A percentile compares a stretch with the other conserved stretches of the same genome.
Conservation (phyloP, 2,113 vertebrate species). For the Benthochromis sp. region DNA sequence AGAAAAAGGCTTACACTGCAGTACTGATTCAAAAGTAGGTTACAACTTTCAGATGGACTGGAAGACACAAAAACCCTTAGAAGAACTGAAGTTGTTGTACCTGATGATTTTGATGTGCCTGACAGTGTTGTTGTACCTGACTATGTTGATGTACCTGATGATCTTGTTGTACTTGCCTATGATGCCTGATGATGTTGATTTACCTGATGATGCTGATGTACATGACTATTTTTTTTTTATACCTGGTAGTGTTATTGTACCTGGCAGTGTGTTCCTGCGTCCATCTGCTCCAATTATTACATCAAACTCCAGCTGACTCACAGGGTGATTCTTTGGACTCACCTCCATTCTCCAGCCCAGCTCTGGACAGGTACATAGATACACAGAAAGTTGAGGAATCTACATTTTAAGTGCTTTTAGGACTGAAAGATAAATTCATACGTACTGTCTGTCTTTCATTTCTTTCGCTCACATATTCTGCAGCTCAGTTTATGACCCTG, state of each 20-base stretch:
- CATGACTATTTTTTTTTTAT: neutral
- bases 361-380: slow-evolving; percentile 55
- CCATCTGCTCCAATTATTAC: slow-evolving; percentile 93
- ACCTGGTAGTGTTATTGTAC: slow-evolving; percentile 52
- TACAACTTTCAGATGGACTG: neutral
- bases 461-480: neutral
- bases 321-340: slow-evolving; percentile 80
- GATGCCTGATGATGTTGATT: neutral
- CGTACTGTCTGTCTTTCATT: neutral
- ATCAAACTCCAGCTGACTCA: slow-evolving; percentile 87
- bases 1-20: neutral
- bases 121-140: neutral
- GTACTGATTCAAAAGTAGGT: neutral
- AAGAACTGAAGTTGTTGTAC: slow-evolving; percentile 52
- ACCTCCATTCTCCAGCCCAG: slow-evolving; percentile 88
- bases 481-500: neutral
- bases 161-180: neutral
- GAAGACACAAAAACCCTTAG: neutral
- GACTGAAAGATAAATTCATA: neutral
- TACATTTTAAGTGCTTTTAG: neutral
- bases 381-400: neutral
- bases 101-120: slow-evolving; percentile 64
- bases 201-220: neutral
- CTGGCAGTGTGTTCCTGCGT: slow-evolving; percentile 90
- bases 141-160: neutral